Evolutionary conservation across 2,797 vertebrate species (phyloP).

Genomic region (Neopelma chrysocephalum): DNA sequence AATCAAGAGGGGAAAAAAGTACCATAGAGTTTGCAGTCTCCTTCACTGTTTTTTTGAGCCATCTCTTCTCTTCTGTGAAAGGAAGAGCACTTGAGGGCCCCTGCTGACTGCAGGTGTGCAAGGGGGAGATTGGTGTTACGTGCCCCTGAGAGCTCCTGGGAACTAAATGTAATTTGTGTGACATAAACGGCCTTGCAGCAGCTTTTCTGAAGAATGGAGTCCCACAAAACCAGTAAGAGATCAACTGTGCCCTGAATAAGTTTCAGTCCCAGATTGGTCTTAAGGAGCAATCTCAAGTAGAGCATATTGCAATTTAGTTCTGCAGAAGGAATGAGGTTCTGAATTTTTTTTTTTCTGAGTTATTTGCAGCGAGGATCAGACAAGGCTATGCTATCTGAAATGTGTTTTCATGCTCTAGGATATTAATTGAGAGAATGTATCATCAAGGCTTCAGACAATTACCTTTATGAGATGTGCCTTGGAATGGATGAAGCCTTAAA

Average conservation of each 20-base stretch:
- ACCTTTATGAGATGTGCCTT: constrained; percentile 1
- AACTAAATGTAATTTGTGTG: background rate
- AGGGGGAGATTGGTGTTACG: background rate
- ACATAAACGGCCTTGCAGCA: background rate
- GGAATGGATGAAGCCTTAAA: background rate
- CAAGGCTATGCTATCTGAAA: background rate
- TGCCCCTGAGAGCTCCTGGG: background rate
- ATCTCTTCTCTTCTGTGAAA: background rate
- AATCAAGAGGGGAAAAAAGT: background rate
- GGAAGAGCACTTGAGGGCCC: background rate
- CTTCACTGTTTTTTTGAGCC: background rate
- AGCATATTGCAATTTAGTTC: background rate
- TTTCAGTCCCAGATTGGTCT: background rate
- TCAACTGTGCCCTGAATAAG: background rate
- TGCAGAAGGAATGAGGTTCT: background rate
- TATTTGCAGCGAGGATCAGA: background rate
- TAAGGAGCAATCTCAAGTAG: background rate
- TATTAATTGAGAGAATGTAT: constrained; percentile 31
- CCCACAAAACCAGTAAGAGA: background rate
- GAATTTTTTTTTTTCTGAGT: background rate
- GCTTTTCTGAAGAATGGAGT: background rate
- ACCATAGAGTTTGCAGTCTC: background rate
- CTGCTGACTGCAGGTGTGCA: constrained; percentile 15
- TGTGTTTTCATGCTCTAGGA: background rate
- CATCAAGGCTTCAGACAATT: constrained; percentile 1